Base-by-base conservation (phyloP, 2,113 vertebrate genomes). In the Eolophus roseicapilla region DNA sequence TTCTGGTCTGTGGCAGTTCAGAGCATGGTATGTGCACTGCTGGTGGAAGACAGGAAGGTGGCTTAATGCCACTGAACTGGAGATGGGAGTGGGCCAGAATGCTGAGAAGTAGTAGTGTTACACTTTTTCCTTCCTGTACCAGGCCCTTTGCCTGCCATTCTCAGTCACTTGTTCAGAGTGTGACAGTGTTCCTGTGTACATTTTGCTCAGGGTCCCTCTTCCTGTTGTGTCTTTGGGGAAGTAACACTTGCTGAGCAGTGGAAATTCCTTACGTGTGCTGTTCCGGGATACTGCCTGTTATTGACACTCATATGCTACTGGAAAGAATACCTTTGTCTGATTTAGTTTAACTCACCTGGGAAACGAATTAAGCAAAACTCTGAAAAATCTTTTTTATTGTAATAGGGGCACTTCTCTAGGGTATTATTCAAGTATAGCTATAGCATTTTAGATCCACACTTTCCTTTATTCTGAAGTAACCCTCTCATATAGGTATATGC, bases 351-450 rank as follows among this genome's bases (percentile, higher is more conserved):
- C 82, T 94, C 91, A 86, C 5, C n/a, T 74, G 94, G 90, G 95
- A 97, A 91, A 80, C 53, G 67, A 95, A 95, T 96, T 91, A 82
- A 94, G 81, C 70, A 95, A 92, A 96, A 96, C 53, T 90, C 39
- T 57, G 74, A 85, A 85, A 92, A 89, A 37, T 84, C 78, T 67
- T 88, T 82, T 85, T 93, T 91, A 67, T 90, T 94, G 35, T 95
- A 96, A 96, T 78, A 97, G 90, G 94, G 91, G 87, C 95, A 97
- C 94, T 95, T 17, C 95, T 91, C 93, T 80, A 78, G 94, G 85
- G 95, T 88, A 95, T 96, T 86, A 91, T 50, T 96, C 93, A 91
- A 95, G 90, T 95, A 97, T 94, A 96, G 94, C 92, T 91, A 57
- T 94, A 94, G 75, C 59, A 91, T 80, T 91, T 95, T 65, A 85